Percentiles rank a stretch among this genome's conserved stretches.
Evolutionary conservation across 2,113 vertebrate genomes (phyloP).

Genomic region (Spheniscus mendiculus): DNA sequence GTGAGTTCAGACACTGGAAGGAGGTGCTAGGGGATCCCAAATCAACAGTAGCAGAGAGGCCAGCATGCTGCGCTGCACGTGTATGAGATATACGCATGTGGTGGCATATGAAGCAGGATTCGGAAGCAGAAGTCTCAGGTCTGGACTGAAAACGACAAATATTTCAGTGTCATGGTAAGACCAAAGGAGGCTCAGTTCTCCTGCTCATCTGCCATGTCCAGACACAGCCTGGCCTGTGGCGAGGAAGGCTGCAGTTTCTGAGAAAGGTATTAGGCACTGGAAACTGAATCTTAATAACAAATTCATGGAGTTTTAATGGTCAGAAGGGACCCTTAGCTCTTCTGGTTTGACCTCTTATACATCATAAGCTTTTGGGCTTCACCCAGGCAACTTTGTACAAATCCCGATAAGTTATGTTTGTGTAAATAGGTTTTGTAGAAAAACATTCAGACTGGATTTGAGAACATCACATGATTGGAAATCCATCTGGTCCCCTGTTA

Average conservation of each 20-base stretch:
- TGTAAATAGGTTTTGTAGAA: background rate
- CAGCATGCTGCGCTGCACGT: fast-evolving
- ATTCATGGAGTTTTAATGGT: background rate
- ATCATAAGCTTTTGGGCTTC: background rate
- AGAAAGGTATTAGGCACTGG: background rate
- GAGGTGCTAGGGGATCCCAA: background rate
- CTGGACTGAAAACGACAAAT: background rate
- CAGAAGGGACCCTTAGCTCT: background rate
- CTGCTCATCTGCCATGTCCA: background rate
- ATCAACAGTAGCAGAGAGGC: background rate
- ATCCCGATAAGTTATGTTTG: background rate
- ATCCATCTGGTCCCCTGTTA: background rate
- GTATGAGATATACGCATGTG: background rate
- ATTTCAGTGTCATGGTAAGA: background rate
- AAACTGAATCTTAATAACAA: background rate
- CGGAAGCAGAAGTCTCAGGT: background rate
- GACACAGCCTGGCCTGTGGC: background rate
- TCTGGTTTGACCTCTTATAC: background rate
- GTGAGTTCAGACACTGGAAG: background rate
- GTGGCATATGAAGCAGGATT: background rate
- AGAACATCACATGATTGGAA: background rate
- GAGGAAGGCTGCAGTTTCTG: background rate
- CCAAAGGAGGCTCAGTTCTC: background rate
- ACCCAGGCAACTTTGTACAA: background rate
- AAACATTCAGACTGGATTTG: background rate